A percentile compares a stretch with the other conserved stretches of the same genome.
These are phyloP conservation scores for Cassiopea andromeda DNA, from an alignment of 30 jellyfish, hydroid and myxozoan genomes.

Conservation along the genomic window DNA sequence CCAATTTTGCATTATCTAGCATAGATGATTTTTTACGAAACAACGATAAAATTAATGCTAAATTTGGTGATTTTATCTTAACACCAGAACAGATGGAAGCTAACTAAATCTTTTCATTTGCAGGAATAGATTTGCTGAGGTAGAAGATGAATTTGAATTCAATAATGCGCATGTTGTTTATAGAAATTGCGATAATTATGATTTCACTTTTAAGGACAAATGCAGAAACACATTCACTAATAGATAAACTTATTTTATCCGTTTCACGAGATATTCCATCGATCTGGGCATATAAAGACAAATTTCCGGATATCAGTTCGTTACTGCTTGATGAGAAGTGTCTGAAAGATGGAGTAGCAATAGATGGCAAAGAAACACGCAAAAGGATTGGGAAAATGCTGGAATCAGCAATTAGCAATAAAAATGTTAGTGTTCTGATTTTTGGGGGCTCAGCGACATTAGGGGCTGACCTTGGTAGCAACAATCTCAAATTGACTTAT, in stretches of 20 bases:
- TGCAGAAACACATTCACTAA: neutral
- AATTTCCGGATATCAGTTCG: conserved; percentile 36
- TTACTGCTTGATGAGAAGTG: conserved; percentile 29
- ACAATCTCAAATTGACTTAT: conserved; percentile 58
- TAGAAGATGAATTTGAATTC: neutral
- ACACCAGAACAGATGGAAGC: no score
- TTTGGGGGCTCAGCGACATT: conserved; percentile 87
- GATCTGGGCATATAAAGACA: conserved; percentile 51
- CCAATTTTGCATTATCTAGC: no score
- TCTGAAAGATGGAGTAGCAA: conserved; percentile 60
- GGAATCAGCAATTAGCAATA: conserved; percentile 65
- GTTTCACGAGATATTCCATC: conserved; percentile 54
- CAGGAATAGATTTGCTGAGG: neutral
- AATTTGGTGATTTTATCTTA: neutral
- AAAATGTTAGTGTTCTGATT: conserved; percentile 60
- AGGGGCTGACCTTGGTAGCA: conserved; percentile 95
- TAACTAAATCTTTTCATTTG: neutral
- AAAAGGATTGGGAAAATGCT: conserved; percentile 69
- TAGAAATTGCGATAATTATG: neutral
- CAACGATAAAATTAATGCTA: neutral
- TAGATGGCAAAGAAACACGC: conserved; percentile 66
- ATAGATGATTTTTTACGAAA: no score
- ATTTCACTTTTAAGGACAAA: neutral
- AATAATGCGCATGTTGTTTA: neutral
- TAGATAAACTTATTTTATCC: conserved; percentile 11